Evolutionary conservation across 2,797 vertebrate genomes (phyloP).

Genomic region (Sylvilagus floridanus): DNA sequence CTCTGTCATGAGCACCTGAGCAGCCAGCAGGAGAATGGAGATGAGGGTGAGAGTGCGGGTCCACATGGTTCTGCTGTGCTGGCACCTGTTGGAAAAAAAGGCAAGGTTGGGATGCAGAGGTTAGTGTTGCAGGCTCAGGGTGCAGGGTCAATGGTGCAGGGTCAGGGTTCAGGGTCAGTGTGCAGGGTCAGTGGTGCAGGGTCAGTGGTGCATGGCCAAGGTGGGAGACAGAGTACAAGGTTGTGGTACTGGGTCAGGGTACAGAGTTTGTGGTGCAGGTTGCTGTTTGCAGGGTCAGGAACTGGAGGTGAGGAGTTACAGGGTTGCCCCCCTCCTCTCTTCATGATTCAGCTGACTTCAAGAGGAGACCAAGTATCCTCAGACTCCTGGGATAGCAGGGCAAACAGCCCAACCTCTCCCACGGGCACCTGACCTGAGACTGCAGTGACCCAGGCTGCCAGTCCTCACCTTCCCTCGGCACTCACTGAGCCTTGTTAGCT

Average conservation of each 20-base stretch:
- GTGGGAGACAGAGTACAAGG: no score
- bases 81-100: slow-evolving; percentile 76
- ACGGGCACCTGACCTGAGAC: background rate
- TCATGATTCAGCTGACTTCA: no score
- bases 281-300: no score
- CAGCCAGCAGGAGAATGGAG: slow-evolving; percentile 88
- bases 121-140: no score
- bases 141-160: no score
- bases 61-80: slow-evolving; percentile 82
- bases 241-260: no score
- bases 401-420: background rate
- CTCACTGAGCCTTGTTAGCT: background rate
- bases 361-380: background rate
- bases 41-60: slow-evolving; percentile 85
- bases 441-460: no score
- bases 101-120: background rate
- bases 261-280: no score
- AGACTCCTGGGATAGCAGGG: background rate
- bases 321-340: background rate
- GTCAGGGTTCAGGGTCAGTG: no score
- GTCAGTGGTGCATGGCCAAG: no score
- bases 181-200: no score
- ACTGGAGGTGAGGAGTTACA: background rate
- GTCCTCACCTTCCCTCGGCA: background rate
- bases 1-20: slow-evolving; percentile 67